Evolutionary conservation across 1,140 invertebrate genomes (phyloP).

Genomic region (Leptopilina boulardi): DNA sequence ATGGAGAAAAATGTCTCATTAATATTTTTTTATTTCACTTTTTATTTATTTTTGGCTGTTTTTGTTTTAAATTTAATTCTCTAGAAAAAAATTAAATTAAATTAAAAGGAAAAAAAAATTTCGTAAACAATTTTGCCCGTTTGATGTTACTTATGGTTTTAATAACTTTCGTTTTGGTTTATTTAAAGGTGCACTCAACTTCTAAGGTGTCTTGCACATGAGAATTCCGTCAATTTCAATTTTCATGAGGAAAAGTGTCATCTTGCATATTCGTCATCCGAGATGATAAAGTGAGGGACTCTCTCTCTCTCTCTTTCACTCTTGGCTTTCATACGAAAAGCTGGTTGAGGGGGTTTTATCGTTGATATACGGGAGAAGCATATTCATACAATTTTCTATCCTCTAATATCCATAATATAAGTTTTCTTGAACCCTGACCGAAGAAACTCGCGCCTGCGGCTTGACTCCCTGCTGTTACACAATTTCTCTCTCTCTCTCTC

Average conservation of each 20-base stretch:
- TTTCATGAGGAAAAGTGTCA: slow-evolving; percentile 12
- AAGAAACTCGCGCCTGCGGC: not conserved
- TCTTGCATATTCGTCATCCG: slow-evolving; percentile 52
- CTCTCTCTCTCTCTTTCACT: no score
- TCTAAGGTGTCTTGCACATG: not conserved
- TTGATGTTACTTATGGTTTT: not conserved
- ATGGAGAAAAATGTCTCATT: no score
- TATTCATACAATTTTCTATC: slow-evolving; percentile 60
- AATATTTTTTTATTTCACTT: no score
- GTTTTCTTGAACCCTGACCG: slow-evolving; percentile 52
- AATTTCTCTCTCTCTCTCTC: not conserved
- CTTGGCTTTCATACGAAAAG: not conserved
- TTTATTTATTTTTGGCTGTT: no score
- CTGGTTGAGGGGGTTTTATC: slow-evolving; percentile 44
- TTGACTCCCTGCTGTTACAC: not conserved
- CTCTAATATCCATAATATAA: slow-evolving; percentile 56
- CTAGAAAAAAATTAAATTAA: no score
- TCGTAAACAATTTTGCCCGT: no score
- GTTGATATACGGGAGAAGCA: slow-evolving; percentile 56
- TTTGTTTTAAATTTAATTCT: no score
- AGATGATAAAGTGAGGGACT: slow-evolving; percentile 56
- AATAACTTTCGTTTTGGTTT: not conserved
- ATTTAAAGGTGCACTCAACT: slow-evolving; percentile 4
- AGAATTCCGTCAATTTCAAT: slow-evolving; percentile 29
- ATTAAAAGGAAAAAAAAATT: no score